Evolutionary conservation across 2,113 vertebrate genomes (phyloP), one percentile per base, ranked within the genome.

Genomic region (Chaetodon trifascialis): DNA sequence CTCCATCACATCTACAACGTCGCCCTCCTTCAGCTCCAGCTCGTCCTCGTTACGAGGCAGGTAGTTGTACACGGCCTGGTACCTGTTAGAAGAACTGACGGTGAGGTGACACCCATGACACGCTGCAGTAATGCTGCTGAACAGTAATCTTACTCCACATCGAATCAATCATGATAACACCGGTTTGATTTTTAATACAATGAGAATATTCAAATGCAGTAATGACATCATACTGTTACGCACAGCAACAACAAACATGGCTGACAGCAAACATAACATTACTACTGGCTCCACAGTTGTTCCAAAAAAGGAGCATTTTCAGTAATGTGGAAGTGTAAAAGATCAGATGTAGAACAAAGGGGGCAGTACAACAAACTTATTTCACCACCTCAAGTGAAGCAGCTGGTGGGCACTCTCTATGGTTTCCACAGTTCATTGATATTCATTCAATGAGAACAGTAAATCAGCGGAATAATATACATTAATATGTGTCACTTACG

Each of bases 31-130:
- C 92, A 99, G 96, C 88, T 99, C 98, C 95, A 99, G 93, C 94
- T 99, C 98, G 77, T 99, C 98, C 93, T 98, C 97, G 0, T 99
- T 99, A 86, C 97, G 96, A 84, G 98, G 97, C 83, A 95, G 93
- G 94, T 99, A 99, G 95, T 98, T 99, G 95, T 99, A 99, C 90
- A 99, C 93, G 77, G 96, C 97, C 96, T 99, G 98, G 95, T 96
- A 99, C 92, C 98, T 99, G 95, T 76, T 12, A 11, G 23, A 49
- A 64, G 74, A 66, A 76, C 9, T 2, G 8, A 4, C 0, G n/a
- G 49, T 74, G 34, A 78, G 10, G 5, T 1, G 6, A 73, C 42
- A 34, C 40, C 3, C 23, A 40, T 1, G 15, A 56, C 4, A n/a
- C 21, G 17, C 23, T 42, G n/a, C 38, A 78, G 14, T 17, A 49